Conservation (phyloP, 2,888 invertebrate genomes). For the Villa cingulata region DNA sequence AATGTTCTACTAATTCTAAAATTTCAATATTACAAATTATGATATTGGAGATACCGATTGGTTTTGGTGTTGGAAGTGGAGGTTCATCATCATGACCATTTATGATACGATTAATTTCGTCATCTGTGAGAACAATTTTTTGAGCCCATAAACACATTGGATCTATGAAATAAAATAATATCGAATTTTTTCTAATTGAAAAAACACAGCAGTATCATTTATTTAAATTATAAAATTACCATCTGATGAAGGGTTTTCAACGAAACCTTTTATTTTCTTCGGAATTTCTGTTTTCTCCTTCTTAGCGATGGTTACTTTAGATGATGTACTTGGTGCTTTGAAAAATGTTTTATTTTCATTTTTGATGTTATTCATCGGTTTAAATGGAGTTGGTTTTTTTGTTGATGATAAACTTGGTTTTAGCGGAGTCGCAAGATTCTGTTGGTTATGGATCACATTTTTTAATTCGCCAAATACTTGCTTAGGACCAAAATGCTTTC, state of each 20-base stretch:
- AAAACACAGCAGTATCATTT: no score
- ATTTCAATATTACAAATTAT: not conserved
- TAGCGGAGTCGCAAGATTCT: not conserved
- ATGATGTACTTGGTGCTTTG: not conserved
- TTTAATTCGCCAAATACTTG: constrained; percentile 3
- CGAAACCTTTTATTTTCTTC: not conserved
- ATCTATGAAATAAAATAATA: not conserved
- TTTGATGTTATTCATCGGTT: not conserved
- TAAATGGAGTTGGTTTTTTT: not conserved
- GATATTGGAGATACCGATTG: no score
- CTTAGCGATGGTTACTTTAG: not conserved
- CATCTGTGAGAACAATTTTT: not conserved
- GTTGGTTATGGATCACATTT: constrained; percentile 5
- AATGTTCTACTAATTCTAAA: not conserved
- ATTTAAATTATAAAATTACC: not conserved
- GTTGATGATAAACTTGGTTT: not conserved
- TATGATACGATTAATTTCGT: not conserved
- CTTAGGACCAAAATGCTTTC: not conserved
- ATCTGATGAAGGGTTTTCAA: not conserved
- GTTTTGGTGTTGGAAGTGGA: not conserved
- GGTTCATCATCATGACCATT: not conserved
- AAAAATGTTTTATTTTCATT: not conserved
- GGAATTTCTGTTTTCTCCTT: not conserved
- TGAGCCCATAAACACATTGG: not conserved
- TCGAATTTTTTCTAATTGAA: no score